Percentiles rank a stretch among this genome's conserved stretches.
Evolutionary conservation across 2,113 vertebrate genomes (phyloP).

Genomic region (Toxostoma redivivum): DNA sequence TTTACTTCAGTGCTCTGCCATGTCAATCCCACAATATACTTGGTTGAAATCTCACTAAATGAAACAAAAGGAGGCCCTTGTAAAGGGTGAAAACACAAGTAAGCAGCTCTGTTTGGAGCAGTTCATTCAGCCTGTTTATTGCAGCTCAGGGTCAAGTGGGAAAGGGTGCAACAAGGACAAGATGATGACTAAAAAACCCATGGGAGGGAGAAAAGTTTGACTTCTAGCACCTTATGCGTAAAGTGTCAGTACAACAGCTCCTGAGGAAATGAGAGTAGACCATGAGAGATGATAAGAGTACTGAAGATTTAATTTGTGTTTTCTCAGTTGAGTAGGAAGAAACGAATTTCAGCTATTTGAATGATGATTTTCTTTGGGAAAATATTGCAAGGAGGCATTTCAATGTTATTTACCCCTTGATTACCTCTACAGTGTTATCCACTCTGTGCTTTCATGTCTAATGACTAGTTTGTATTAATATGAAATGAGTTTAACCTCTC

Average conservation of each 20-base stretch:
- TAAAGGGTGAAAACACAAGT: neutral
- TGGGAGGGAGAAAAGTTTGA: neutral
- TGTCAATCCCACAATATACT: neutral
- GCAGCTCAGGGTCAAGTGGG: neutral
- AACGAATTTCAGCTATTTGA: conserved; percentile 7
- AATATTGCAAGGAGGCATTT: conserved; percentile 22
- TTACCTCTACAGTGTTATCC: conserved; percentile 16
- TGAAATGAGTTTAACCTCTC: neutral
- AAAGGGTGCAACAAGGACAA: neutral
- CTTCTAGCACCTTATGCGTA: neutral
- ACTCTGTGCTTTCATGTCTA: neutral
- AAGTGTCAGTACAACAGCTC: neutral
- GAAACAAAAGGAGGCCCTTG: neutral
- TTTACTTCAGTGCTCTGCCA: neutral
- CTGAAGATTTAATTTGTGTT: conserved; percentile 14
- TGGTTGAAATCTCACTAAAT: neutral
- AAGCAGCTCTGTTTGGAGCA: neutral
- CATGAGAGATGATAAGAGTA: neutral
- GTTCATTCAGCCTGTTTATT: neutral
- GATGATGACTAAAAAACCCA: neutral
- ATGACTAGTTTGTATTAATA: neutral
- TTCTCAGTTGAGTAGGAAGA: conserved; percentile 4
- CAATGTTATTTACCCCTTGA: conserved; percentile 37
- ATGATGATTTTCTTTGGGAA: conserved; percentile 20
- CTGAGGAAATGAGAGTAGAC: neutral